Percentiles rank a stretch among this genome's conserved stretches.
Conservation (phyloP, 2,888 invertebrate genomes). For the Dolichomitus sp. region DNA sequence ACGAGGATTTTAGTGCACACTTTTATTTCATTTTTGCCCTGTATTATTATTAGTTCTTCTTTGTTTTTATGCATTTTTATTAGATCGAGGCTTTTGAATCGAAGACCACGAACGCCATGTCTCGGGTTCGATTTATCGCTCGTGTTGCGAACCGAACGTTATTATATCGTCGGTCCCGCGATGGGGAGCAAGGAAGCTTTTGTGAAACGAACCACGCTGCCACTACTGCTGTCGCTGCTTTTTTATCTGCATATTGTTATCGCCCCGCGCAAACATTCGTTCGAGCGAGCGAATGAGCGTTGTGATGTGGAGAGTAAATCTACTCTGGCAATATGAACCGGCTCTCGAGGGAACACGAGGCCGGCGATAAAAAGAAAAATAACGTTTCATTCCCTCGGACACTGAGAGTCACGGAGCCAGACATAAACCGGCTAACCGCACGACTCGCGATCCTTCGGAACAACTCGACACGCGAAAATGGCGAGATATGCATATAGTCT, state of each 20-base stretch:
- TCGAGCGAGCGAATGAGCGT: neutral
- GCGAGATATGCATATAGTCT: neutral
- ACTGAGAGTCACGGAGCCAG: neutral
- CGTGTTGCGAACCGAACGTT: neutral
- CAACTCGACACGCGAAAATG: neutral
- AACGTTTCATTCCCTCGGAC: neutral
- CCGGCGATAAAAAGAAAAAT: neutral
- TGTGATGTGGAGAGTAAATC: slow-evolving; percentile 1
- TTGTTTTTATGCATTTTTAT: neutral
- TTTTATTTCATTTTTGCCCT: neutral
- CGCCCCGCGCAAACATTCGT: slow-evolving; percentile 9
- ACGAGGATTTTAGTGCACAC: neutral
- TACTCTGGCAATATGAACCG: neutral
- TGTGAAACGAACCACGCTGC: slow-evolving; percentile 7
- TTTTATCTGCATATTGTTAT: slow-evolving; percentile 40
- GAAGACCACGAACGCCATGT: neutral
- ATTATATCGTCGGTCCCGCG: neutral
- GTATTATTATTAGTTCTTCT: neutral
- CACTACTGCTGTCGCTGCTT: slow-evolving; percentile 8
- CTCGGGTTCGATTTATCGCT: slow-evolving; percentile 10
- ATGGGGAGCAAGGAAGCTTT: neutral
- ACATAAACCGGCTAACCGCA: neutral
- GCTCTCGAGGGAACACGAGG: slow-evolving; percentile 4
- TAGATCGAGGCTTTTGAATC: neutral
- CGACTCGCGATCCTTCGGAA: neutral